These are phyloP conservation scores for Cinclus mexicanus DNA, from an alignment of 2,113 vertebrate genomes.

Conservation along the genomic window DNA sequence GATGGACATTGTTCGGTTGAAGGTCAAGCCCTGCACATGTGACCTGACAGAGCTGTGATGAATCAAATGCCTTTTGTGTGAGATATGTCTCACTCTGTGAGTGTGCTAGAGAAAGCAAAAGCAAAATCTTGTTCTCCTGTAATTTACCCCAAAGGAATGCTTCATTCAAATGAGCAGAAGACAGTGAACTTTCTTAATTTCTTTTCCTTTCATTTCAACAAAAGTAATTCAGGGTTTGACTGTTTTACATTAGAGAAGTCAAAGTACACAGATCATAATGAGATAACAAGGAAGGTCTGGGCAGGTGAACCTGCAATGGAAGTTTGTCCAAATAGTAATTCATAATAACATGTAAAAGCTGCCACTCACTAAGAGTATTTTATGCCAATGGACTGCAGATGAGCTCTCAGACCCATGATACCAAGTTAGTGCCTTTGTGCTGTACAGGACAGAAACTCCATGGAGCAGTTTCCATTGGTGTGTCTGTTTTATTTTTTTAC, in stretches of 20 bases:
- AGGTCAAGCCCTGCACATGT: background rate
- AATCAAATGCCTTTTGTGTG: background rate
- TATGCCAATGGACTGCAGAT: background rate
- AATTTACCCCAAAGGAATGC: background rate
- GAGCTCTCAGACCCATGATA: background rate
- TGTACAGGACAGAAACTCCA: background rate
- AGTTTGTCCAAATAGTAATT: background rate
- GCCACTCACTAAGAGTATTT: background rate
- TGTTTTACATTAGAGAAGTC: background rate
- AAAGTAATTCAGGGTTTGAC: background rate
- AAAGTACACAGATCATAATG: background rate
- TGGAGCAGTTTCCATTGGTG: background rate
- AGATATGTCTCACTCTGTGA: background rate
- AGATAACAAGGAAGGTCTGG: background rate
- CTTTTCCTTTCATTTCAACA: background rate
- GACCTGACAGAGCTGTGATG: background rate
- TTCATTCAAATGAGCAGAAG: background rate
- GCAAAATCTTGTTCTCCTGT: background rate
- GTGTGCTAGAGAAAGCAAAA: background rate
- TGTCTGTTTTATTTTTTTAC: background rate
- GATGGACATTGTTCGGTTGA: background rate
- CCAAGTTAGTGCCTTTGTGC: background rate
- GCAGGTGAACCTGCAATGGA: background rate
- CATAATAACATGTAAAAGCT: background rate
- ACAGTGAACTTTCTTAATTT: background rate